Conservation (phyloP, 1,140 invertebrate species). For the Temnothorax longispinosus region DNA sequence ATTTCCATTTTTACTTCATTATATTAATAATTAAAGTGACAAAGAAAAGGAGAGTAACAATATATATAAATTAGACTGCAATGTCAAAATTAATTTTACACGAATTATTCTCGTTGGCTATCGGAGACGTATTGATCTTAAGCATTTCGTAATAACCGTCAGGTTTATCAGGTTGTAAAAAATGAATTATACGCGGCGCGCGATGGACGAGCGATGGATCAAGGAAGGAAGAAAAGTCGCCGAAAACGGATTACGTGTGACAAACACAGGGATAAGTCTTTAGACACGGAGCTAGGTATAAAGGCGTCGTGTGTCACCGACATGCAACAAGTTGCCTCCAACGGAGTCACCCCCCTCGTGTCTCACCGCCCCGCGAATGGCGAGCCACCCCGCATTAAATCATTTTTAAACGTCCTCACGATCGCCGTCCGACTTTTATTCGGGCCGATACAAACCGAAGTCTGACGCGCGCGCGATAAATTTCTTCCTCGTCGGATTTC, state of each 20-base stretch:
- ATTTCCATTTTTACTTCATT: background rate
- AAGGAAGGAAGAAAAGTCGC: constrained; percentile 63
- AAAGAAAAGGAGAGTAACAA: background rate
- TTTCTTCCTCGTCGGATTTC: constrained; percentile 33
- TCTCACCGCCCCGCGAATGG: constrained; percentile 49
- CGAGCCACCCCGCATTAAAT: constrained; percentile 74
- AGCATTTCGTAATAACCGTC: background rate
- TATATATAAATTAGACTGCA: background rate
- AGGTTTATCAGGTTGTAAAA: background rate
- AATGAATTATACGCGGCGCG: background rate
- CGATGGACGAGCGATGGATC: constrained; percentile 64
- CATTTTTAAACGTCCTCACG: constrained; percentile 79
- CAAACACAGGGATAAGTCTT: constrained; percentile 71
- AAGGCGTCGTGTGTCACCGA: constrained; percentile 79
- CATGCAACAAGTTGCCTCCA: constrained; percentile 80
- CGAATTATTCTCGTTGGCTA: background rate
- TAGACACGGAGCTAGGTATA: constrained; percentile 73
- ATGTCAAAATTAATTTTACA: background rate
- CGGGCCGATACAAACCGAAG: constrained; percentile 69
- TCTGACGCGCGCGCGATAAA: constrained; percentile 62
- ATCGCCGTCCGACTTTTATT: constrained; percentile 76
- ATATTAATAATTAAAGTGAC: background rate
- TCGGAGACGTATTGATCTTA: background rate
- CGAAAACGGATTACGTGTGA: constrained; percentile 75
- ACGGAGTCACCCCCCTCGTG: constrained; percentile 60